phyloP scores from a whole-genome alignment of 2,888 invertebrate genomes.

The Tenthredo scrophulariae region DNA sequence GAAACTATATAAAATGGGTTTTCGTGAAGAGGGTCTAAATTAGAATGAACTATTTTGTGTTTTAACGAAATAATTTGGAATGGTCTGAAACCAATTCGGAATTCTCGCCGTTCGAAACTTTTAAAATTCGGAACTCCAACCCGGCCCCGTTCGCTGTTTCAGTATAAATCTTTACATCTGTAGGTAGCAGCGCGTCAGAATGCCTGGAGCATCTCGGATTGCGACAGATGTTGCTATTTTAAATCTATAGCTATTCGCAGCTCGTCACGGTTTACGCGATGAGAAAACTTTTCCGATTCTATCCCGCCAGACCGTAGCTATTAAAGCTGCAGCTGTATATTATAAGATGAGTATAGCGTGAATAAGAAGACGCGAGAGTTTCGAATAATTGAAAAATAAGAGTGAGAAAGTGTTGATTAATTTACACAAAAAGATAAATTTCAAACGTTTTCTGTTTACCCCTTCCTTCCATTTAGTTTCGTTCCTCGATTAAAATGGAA shows the following conservation, averaged over 20 bases:
- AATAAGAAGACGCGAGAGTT: background rate
- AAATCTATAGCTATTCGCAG: constrained; percentile 43
- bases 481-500: background rate
- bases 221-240: constrained; percentile 48
- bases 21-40: too few species aligned
- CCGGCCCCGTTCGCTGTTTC: too few species aligned
- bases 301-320: background rate
- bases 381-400: background rate
- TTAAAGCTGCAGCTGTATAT: background rate
- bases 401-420: background rate
- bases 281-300: constrained; percentile 24
- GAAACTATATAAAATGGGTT: too few species aligned
- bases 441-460: background rate
- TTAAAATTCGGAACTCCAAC: background rate
- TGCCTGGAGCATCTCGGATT: constrained; percentile 34
- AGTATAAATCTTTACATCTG: background rate
- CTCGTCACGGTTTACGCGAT: constrained; percentile 50
- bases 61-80: too few species aligned
- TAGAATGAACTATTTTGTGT: too few species aligned
- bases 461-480: background rate
- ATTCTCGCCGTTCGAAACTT: too few species aligned
- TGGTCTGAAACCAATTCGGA: too few species aligned
- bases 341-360: background rate
- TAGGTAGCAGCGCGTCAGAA: background rate
- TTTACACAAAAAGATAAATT: background rate